Conservation (phyloP, 2,888 invertebrate genomes). For the Limnephilus rhombicus region DNA sequence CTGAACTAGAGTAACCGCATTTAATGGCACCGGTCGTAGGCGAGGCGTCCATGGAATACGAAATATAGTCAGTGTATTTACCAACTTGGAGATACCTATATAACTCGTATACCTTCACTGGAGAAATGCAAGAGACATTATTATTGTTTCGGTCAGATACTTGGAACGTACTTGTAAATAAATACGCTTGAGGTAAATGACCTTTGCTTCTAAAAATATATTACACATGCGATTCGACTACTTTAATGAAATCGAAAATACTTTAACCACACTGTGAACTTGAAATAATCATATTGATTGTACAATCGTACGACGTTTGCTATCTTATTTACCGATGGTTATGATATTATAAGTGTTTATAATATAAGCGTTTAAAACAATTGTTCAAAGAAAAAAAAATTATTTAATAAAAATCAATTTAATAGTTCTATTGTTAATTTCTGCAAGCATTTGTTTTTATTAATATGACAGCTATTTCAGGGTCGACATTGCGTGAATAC, state of each 20-base stretch:
- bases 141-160: neutral
- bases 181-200: neutral
- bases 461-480: no score
- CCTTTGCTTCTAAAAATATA: neutral
- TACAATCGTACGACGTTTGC: neutral
- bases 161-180: neutral
- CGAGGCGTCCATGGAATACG: neutral
- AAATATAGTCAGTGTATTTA: neutral
- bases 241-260: neutral
- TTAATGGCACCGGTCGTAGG: neutral
- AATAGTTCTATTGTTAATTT: no score
- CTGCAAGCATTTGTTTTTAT: no score
- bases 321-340: slow-evolving; percentile 1
- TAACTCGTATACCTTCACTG: neutral
- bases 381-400: neutral
- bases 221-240: neutral
- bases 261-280: neutral
- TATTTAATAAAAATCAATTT: no score
- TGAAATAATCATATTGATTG: neutral
- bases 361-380: neutral
- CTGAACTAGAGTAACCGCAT: neutral
- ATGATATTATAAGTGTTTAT: neutral
- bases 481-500: no score
- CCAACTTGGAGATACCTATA: neutral
- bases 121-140: neutral